Percentiles rank a stretch among this genome's conserved stretches.
phyloP scores from a whole-genome alignment of 2,113 vertebrate species.

The Hystrix cristata region DNA sequence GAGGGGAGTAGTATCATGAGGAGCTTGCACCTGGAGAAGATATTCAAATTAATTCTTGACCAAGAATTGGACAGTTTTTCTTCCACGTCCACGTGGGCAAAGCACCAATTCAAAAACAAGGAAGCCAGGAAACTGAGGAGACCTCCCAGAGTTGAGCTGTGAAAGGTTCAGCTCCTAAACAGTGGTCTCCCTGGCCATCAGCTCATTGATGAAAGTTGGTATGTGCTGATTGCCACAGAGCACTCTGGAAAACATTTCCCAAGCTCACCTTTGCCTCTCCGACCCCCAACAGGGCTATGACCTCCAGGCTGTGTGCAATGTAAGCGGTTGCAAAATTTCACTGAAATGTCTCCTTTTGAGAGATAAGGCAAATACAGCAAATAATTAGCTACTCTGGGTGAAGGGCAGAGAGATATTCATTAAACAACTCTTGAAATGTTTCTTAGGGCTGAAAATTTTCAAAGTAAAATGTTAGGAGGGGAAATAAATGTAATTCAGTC shows the following conservation, averaged over 20 bases:
- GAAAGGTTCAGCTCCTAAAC: background rate
- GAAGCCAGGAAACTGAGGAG: background rate
- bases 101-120: background rate
- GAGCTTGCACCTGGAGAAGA: background rate
- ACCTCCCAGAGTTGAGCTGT: background rate
- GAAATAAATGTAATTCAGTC: background rate
- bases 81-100: background rate
- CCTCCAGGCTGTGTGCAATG: constrained; percentile 33
- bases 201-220: background rate
- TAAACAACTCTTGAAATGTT: constrained; percentile 56
- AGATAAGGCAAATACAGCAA: constrained; percentile 51
- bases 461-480: constrained; percentile 37
- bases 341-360: constrained; percentile 21
- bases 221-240: constrained; percentile 53
- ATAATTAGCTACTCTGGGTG: constrained; percentile 38
- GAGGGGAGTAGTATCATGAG: background rate
- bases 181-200: background rate
- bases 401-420: constrained; percentile 71
- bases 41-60: background rate
- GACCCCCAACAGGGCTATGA: constrained; percentile 29
- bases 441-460: background rate
- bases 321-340: constrained; percentile 63
- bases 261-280: constrained; percentile 68
- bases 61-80: background rate
- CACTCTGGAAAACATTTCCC: constrained; percentile 75